Conservation (phyloP, 2,113 vertebrate genomes). For the Dendropsophus ebraccatus region DNA sequence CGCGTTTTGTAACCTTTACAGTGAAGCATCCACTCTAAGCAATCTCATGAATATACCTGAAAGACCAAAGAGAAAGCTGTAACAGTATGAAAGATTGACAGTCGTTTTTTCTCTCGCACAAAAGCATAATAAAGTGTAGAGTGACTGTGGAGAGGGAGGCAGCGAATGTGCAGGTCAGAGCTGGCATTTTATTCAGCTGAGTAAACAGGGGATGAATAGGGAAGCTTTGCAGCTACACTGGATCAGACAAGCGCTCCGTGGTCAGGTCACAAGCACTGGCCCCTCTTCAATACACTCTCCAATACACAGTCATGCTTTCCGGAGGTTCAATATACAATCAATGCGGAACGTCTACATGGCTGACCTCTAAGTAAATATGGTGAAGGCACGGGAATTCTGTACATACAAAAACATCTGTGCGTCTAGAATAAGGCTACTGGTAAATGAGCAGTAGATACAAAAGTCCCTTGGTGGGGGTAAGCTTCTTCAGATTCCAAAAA, state of each 20-base stretch:
- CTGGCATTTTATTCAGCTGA: conserved; percentile 49
- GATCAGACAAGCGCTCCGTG: conserved; percentile 14
- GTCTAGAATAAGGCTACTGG: not conserved
- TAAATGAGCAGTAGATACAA: not conserved
- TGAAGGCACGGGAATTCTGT: not conserved
- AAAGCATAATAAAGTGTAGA: conserved; percentile 38
- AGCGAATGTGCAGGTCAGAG: conserved; percentile 15
- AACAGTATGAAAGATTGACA: conserved; percentile 22
- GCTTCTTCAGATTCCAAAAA: not conserved
- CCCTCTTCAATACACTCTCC: not conserved
- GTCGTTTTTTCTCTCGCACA: not conserved
- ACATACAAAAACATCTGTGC: not conserved
- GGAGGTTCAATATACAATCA: not conserved
- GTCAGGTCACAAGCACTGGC: conserved; percentile 10
- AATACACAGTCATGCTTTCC: not conserved
- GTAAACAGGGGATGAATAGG: conserved; percentile 45
- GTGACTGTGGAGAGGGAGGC: conserved; percentile 5
- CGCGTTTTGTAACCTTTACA: conserved; percentile 10
- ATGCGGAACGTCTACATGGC: not conserved
- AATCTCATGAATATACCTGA: conserved; percentile 32
- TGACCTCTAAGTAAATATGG: not conserved
- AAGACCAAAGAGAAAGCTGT: conserved; percentile 6
- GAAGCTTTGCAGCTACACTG: conserved; percentile 10
- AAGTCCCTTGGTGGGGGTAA: not conserved
- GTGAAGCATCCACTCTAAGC: not conserved